phyloP scores from a whole-genome alignment of 1,140 invertebrate species.

The Pseudomyrmex concolor region DNA sequence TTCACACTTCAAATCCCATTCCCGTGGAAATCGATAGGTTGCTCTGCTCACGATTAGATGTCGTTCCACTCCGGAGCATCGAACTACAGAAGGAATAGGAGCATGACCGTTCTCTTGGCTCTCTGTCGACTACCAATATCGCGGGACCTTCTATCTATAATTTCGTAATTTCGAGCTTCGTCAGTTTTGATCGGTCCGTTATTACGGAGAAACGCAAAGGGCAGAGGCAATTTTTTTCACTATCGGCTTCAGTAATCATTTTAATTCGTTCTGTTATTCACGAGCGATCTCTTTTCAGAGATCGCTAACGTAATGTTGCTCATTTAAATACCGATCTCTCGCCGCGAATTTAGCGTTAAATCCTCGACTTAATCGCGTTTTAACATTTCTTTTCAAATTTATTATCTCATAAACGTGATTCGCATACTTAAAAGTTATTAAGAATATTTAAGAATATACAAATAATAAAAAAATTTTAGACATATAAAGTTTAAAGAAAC shows the following conservation, averaged over 20 bases:
- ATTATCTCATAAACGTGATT: too few relatives aligned
- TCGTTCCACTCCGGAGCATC: slow-evolving; percentile 53
- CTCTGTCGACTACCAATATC: slow-evolving; percentile 41
- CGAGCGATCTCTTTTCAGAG: neutral
- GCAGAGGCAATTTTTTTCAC: slow-evolving; percentile 58
- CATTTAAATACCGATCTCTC: neutral
- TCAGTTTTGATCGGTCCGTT: slow-evolving; percentile 33
- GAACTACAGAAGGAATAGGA: slow-evolving; percentile 37
- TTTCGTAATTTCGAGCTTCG: slow-evolving; percentile 55
- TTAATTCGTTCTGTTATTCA: slow-evolving; percentile 43
- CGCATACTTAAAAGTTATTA: too few relatives aligned
- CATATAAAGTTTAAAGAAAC: too few relatives aligned
- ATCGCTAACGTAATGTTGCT: neutral
- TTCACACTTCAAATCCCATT: slow-evolving; percentile 52
- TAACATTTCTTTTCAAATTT: too few relatives aligned
- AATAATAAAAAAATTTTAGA: too few relatives aligned
- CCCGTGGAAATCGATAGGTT: slow-evolving; percentile 40
- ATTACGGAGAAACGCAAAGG: slow-evolving; percentile 55
- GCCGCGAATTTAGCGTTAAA: neutral
- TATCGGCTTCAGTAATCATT: slow-evolving; percentile 50
- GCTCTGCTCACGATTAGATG: slow-evolving; percentile 35
- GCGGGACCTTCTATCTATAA: slow-evolving; percentile 44
- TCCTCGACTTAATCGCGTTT: too few relatives aligned
- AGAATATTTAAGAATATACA: too few relatives aligned
- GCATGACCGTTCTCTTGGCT: slow-evolving; percentile 52